Percentiles rank a stretch among this genome's conserved stretches.
Conservation (phyloP, 1,140 invertebrate species). For the Bombyx mandarina region DNA sequence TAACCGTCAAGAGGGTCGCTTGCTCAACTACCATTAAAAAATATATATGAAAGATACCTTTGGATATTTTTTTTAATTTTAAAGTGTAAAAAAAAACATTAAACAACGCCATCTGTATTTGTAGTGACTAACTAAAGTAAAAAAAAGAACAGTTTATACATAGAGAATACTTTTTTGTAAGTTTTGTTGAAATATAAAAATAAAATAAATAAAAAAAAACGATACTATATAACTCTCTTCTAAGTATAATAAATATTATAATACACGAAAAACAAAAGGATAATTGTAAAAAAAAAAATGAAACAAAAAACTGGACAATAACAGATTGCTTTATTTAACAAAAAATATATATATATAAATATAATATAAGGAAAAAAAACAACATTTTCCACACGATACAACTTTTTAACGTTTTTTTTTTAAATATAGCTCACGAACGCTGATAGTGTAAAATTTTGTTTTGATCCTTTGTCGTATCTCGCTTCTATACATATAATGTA, state of each 20-base stretch:
- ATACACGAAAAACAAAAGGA: slow-evolving; percentile 15
- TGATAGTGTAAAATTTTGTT: slow-evolving; percentile 49
- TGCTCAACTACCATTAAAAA: no score
- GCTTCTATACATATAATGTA: slow-evolving; percentile 55
- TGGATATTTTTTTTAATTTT: no score
- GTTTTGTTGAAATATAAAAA: slow-evolving; percentile 4
- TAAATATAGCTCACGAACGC: slow-evolving; percentile 26
- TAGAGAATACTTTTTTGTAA: slow-evolving; percentile 7
- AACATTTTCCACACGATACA: slow-evolving; percentile 52
- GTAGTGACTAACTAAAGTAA: no score
- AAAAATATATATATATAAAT: slow-evolving; percentile 70
- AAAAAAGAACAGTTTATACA: no score
- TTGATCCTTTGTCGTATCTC: slow-evolving; percentile 12
- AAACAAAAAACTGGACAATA: slow-evolving; percentile 65
- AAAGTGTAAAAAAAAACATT: no score
- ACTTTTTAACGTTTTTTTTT: slow-evolving; percentile 1
- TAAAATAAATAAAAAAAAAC: slow-evolving; percentile 2
- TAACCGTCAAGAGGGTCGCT: no score
- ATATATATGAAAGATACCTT: no score
- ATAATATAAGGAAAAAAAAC: slow-evolving; percentile 52
- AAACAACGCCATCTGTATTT: no score
- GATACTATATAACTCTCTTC: neutral
- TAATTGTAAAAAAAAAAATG: slow-evolving; percentile 43
- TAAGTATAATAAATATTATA: neutral
- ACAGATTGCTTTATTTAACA: slow-evolving; percentile 71